Percentiles rank a stretch among this genome's conserved stretches.
Conservation (phyloP, 1,140 invertebrate species). For the Anoplophora glabripennis region DNA sequence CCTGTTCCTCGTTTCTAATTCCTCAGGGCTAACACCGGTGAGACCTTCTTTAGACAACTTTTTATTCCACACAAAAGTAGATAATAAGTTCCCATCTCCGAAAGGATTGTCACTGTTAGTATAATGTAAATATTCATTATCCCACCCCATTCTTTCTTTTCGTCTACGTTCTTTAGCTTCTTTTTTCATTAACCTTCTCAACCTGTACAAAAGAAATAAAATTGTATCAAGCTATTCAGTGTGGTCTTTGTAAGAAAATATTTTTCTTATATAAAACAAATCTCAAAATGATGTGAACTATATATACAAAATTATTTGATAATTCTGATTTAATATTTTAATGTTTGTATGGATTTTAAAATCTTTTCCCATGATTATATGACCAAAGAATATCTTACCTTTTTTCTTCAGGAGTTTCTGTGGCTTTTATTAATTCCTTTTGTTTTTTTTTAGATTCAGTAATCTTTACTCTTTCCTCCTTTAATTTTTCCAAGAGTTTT, state of each 20-base stretch:
- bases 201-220: constrained; percentile 48
- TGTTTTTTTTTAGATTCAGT: constrained; percentile 65
- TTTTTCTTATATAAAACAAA: no score
- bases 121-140: constrained; percentile 93
- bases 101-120: constrained; percentile 99
- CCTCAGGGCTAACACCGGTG: constrained; percentile 71
- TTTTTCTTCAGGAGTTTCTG: constrained; percentile 95
- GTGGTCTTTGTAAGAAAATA: no score
- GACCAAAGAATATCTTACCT: constrained; percentile 5
- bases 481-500: constrained; percentile 67
- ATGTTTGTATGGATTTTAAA: background rate
- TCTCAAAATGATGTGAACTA: no score
- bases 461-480: constrained; percentile 66
- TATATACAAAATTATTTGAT: no score
- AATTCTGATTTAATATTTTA: background rate
- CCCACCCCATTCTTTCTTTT: constrained; percentile 92
- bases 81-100: constrained; percentile 89
- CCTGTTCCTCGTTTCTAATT: constrained; percentile 81
- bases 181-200: constrained; percentile 84
- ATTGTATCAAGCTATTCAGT: no score
- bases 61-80: constrained; percentile 96
- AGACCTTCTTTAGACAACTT: constrained; percentile 95
- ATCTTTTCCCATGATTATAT: background rate
- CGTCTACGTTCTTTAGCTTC: constrained; percentile 85
- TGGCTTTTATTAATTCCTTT: constrained; percentile 83